phyloP scores from a whole-genome alignment of 2,888 invertebrate species.

The Galeopsomyia nigrocyanea region DNA sequence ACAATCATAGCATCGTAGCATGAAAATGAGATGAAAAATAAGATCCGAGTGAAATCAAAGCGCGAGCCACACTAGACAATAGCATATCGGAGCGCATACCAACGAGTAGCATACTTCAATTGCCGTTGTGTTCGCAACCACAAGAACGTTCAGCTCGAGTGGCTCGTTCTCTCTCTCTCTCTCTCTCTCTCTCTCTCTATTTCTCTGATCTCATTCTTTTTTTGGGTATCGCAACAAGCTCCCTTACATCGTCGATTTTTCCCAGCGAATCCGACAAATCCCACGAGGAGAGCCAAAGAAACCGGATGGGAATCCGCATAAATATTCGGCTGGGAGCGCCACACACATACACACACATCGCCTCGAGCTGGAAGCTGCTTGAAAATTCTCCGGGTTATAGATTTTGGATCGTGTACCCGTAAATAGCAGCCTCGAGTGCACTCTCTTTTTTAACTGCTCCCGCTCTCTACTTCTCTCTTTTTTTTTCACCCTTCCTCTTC shows the following conservation, averaged over 20 bases:
- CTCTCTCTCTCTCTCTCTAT: not conserved
- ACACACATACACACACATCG: not conserved
- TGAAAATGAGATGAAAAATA: too few relatives aligned
- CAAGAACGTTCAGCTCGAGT: too few relatives aligned
- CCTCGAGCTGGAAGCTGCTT: conserved; percentile 17
- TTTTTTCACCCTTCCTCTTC: not conserved
- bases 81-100: too few relatives aligned
- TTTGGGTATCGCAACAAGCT: conserved; percentile 6
- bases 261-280: conserved; percentile 14
- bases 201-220: conserved; percentile 15
- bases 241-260: conserved; percentile 14
- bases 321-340: conserved; percentile 21
- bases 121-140: too few relatives aligned
- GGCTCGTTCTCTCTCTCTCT: too few relatives aligned
- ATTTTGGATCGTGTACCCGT: conserved; percentile 24
- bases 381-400: conserved; percentile 25
- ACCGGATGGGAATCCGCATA: conserved; percentile 30
- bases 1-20: too few relatives aligned
- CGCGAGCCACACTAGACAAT: too few relatives aligned
- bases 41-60: too few relatives aligned
- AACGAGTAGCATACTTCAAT: too few relatives aligned
- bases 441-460: conserved; percentile 6
- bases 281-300: conserved; percentile 20
- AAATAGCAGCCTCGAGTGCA: conserved; percentile 18
- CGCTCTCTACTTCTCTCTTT: not conserved